A percentile compares a stretch with the other conserved stretches of the same genome.
These are phyloP conservation scores for Halcyon senegalensis DNA, from an alignment of 2,113 vertebrate species.

Conservation along the genomic window DNA sequence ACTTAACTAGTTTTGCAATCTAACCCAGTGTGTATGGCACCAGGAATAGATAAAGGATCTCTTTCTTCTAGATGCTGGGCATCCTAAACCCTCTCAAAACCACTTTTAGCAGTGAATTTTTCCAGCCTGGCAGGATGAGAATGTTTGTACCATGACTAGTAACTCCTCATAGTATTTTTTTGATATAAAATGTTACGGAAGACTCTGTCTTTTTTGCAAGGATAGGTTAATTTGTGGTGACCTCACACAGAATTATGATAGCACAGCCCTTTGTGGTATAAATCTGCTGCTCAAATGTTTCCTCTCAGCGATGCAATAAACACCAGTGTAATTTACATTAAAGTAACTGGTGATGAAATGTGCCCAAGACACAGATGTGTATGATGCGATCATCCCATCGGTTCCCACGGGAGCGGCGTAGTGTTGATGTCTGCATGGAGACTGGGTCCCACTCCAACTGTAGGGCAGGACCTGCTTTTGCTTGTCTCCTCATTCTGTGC, in stretches of 20 bases:
- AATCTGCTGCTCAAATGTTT: background rate
- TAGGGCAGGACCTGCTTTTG: background rate
- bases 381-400: fast-evolving
- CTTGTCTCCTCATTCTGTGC: background rate
- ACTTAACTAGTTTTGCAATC: background rate
- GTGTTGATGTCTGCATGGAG: fast-evolving
- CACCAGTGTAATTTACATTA: background rate
- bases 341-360: background rate
- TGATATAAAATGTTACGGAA: background rate
- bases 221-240: background rate
- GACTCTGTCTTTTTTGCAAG: background rate
- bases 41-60: background rate
- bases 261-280: background rate
- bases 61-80: background rate
- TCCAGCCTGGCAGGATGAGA: background rate
- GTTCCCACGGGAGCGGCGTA: background rate
- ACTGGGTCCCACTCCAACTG: background rate
- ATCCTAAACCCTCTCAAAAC: background rate
- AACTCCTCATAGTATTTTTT: background rate
- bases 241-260: background rate
- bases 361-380: background rate
- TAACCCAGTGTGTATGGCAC: background rate
- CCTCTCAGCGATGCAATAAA: background rate
- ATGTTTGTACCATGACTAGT: background rate
- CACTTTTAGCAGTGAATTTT: background rate